A percentile compares a stretch with the other conserved stretches of the same genome.
Evolutionary conservation across 1,140 invertebrate species (phyloP).

Genomic region (Colletes gigas): DNA sequence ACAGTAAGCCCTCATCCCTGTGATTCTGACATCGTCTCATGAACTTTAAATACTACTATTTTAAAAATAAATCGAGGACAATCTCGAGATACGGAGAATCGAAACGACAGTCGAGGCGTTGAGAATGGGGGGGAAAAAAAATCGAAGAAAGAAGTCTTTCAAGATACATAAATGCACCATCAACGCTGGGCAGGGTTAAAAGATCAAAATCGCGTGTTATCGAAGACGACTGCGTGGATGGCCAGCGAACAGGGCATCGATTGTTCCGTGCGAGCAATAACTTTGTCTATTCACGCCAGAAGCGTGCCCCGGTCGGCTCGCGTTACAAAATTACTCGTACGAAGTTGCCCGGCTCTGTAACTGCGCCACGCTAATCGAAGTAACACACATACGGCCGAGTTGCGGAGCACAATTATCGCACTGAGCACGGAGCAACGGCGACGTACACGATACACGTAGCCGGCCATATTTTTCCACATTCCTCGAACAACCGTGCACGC

Average conservation of each 20-base stretch:
- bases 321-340: slow-evolving; percentile 15
- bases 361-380: not conserved
- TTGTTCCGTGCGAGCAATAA: slow-evolving; percentile 22
- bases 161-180: not conserved
- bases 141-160: not conserved
- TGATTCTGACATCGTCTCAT: too few relatives aligned
- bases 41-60: too few relatives aligned
- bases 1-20: too few relatives aligned
- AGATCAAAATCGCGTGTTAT: not conserved
- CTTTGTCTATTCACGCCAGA: slow-evolving; percentile 8
- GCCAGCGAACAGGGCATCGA: slow-evolving; percentile 14
- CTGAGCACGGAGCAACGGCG: too few relatives aligned
- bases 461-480: not conserved
- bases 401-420: not conserved
- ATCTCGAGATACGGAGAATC: too few relatives aligned
- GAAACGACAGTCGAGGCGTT: too few relatives aligned
- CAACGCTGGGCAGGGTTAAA: too few relatives aligned
- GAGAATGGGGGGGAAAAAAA: not conserved
- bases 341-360: not conserved
- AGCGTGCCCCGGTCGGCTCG: not conserved
- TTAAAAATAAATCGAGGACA: too few relatives aligned
- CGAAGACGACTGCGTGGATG: not conserved
- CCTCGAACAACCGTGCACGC: not conserved
- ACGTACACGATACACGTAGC: not conserved
- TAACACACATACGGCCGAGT: not conserved